These are phyloP conservation scores for Malurus elegans DNA, from an alignment of 2,113 vertebrate species.

Conservation along the genomic window DNA sequence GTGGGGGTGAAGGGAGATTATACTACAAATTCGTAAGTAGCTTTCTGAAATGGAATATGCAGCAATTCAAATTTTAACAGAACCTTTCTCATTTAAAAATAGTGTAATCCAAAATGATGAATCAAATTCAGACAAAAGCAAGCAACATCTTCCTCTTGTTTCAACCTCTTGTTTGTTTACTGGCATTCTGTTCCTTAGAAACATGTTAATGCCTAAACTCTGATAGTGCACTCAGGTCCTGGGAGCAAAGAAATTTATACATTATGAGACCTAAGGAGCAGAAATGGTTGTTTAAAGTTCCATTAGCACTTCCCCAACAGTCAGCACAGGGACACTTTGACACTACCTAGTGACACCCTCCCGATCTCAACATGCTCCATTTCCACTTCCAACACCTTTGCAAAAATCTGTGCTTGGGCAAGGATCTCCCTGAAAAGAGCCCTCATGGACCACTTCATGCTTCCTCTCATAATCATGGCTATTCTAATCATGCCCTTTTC, in stretches of 20 bases:
- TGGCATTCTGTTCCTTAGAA: constrained; percentile 6
- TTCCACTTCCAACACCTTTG: constrained; percentile 25
- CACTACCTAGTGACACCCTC: not conserved
- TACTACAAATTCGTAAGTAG: not conserved
- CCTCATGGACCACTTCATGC: constrained; percentile 44
- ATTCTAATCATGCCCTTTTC: constrained; percentile 43
- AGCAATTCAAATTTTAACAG: not conserved
- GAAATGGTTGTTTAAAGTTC: constrained; percentile 26
- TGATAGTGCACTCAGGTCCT: not conserved
- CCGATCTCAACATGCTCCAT: constrained; percentile 12
- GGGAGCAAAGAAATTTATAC: not conserved
- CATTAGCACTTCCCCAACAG: constrained; percentile 16
- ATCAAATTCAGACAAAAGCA: not conserved
- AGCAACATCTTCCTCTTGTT: not conserved
- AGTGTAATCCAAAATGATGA: not conserved
- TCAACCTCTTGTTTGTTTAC: not conserved
- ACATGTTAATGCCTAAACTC: not conserved
- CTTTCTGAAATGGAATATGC: not conserved
- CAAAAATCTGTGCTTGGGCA: constrained; percentile 46
- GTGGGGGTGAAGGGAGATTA: not conserved
- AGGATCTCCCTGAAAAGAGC: constrained; percentile 38
- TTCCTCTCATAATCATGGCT: constrained; percentile 55
- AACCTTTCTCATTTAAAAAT: not conserved
- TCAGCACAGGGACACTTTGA: constrained; percentile 1
- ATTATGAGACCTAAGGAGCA: not conserved